phyloP scores from a whole-genome alignment of 2,888 invertebrate genomes.

The Caenorhabditis japonica region DNA sequence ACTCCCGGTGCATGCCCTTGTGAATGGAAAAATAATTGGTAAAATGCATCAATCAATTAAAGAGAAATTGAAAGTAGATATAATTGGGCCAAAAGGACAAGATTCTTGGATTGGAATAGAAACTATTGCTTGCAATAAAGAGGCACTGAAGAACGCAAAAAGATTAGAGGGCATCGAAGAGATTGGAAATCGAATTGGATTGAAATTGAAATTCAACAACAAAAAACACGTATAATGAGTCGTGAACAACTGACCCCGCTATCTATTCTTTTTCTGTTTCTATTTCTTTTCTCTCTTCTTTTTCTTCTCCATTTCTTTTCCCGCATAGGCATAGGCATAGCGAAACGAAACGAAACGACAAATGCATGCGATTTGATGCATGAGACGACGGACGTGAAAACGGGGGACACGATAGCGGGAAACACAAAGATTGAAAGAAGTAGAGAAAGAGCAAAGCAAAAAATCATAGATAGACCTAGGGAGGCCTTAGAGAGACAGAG shows the following conservation, averaged over 20 bases:
- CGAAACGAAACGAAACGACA: conserved; percentile 14
- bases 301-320: background rate
- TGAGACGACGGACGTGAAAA: conserved; percentile 4
- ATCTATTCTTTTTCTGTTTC: background rate
- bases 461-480: conserved; percentile 9
- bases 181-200: too few species aligned
- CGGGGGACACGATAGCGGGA: too few species aligned
- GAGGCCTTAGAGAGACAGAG: conserved; percentile 4
- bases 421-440: background rate
- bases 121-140: too few species aligned
- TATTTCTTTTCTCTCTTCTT: background rate
- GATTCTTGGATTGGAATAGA: too few species aligned
- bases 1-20: too few species aligned
- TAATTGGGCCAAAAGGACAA: too few species aligned
- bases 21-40: too few species aligned
- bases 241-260: conserved; percentile 17
- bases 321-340: background rate
- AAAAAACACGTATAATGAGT: conserved; percentile 32
- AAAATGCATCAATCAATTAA: too few species aligned
- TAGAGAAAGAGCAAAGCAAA: conserved; percentile 5
- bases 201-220: too few species aligned
- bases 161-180: too few species aligned
- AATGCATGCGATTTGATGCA: conserved; percentile 37
- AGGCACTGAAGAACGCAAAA: too few species aligned
- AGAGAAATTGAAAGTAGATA: too few species aligned